These are phyloP conservation scores for Brachionus rubens DNA, from an alignment of 1,140 invertebrate species.

Conservation along the genomic window DNA sequence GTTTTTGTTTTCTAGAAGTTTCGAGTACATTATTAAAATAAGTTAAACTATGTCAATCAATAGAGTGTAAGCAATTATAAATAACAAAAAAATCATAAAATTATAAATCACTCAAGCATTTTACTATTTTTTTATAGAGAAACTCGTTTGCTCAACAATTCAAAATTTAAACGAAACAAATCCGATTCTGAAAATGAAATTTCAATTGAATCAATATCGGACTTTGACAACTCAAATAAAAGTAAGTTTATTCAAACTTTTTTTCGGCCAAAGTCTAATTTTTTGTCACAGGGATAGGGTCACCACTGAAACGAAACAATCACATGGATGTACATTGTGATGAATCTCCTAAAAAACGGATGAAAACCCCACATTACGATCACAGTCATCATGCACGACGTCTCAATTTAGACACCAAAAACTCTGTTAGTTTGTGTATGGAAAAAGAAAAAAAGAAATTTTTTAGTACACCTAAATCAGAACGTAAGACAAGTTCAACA, in stretches of 20 bases:
- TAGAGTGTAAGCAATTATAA: neutral
- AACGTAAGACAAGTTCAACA: slow-evolving; percentile 22
- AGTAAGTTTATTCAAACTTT: neutral
- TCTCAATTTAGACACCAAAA: slow-evolving; percentile 11
- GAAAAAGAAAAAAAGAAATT: slow-evolving; percentile 27
- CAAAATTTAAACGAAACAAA: neutral
- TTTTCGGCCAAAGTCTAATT: neutral
- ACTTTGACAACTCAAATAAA: slow-evolving; percentile 11
- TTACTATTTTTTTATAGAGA: neutral
- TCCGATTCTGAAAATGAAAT: slow-evolving; percentile 22
- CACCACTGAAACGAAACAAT: slow-evolving; percentile 32
- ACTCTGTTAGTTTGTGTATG: neutral
- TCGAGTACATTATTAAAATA: neutral
- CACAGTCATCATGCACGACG: neutral
- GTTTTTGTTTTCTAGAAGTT: neutral
- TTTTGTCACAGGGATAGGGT: neutral
- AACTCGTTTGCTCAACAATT: neutral
- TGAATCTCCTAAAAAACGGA: slow-evolving; percentile 30
- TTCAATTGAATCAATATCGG: neutral
- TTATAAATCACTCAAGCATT: too few species aligned
- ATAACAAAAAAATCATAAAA: neutral
- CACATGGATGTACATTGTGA: neutral
- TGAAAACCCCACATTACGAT: slow-evolving; percentile 21
- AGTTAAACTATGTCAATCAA: slow-evolving; percentile 1
- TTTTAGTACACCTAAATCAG: slow-evolving; percentile 38